Base-by-base conservation (phyloP, 1,140 invertebrate species). In the Camponotus floridanus region DNA sequence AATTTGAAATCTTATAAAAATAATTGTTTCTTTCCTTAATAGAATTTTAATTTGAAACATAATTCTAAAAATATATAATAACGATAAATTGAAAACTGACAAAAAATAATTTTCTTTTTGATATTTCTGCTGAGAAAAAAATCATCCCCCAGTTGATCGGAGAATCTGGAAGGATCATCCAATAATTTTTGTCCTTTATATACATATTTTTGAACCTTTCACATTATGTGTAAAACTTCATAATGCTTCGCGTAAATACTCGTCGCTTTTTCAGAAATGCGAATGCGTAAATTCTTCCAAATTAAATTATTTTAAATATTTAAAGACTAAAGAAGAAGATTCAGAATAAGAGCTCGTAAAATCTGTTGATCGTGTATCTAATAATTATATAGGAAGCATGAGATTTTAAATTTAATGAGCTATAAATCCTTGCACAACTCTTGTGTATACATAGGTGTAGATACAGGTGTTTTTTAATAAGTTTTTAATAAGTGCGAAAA, bases 161-260 rank as follows among this genome's bases (percentile, higher is more conserved):
- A 51, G 45, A 48, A 48, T 48, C 13, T 15, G 5, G 13, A 51
- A 51, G 18, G 13, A 18, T 45, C 15, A 57, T 42, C 18, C 11
- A 11, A 3, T 61, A 33, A 3, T 18, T 51, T 21, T 45, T 57
- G 5, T 3, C 18, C 57, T 61, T 31, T 33, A 55, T 39, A 15
- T 33, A 39, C 6, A 39, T 39, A 39, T 39, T 3, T 39, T 3
- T 39, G 36, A 51, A 31, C 11, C n/a, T 36, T 45, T 18, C 61
- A 51, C 9, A 18, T 33, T 33, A 15, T 11, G 68, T 8, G 21
- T 6, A 31, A 8, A 7, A 45, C 13, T 42, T 68, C 64, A 18
- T 18, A 70, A 70, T 21, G 64, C 48, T 80, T 39, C 31, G 76
- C 62, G 64, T 68, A 68, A 55, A 80, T 68, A 68, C 57, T 18